Base-by-base conservation (phyloP, 1,140 invertebrate species). In the Limonius californicus region DNA sequence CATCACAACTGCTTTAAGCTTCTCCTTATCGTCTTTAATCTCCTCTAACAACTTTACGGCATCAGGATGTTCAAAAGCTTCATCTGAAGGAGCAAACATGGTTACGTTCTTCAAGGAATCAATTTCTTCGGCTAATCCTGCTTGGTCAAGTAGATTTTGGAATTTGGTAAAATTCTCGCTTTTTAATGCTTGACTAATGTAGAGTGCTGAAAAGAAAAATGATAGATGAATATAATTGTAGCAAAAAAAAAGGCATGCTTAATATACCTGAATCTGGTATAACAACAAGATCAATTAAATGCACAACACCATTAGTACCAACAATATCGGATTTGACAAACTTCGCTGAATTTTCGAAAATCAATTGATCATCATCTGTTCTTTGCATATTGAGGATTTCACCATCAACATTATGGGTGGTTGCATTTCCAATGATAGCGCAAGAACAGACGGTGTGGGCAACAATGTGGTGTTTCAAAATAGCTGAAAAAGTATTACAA, bases 281-380 rank as follows among this genome's bases (percentile, higher is more conserved):
- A 47, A 89, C 74, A 14, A 89, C 74, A 8, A 79, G 79, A 67
- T 88, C 86, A 23, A 89, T 83, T 0, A 89, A 75, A 70, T 89
- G 87, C 3, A 89, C 78, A 0, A 89, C 83, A 16, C 88, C 88
- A 72, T 89, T 89, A 2, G 81, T 84, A 6, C 84, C 87, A 70
- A 82, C 76, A n/a, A 81, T 76, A 61, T 82, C 80, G 0, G 72
- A 66, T 23, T 81, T 74, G 6, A 76, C 61, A 23, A 82, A 74
- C 67, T 78, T 77, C 1, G 79, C 78, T 57, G 74, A 72, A 16
- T 72, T 74, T 58, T 82, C 80, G 18, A 82, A 75, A n/a, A 74
- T 70, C 11, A 82, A 70, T 20, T 74, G 77, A 39, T 81, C 76
- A 18, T 81, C 77, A 21, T 59, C 68, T 47, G 78, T 81, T 23